These are phyloP conservation scores for Phyllotreta striolata DNA, from an alignment of 2,888 invertebrate genomes.

Conservation along the genomic window DNA sequence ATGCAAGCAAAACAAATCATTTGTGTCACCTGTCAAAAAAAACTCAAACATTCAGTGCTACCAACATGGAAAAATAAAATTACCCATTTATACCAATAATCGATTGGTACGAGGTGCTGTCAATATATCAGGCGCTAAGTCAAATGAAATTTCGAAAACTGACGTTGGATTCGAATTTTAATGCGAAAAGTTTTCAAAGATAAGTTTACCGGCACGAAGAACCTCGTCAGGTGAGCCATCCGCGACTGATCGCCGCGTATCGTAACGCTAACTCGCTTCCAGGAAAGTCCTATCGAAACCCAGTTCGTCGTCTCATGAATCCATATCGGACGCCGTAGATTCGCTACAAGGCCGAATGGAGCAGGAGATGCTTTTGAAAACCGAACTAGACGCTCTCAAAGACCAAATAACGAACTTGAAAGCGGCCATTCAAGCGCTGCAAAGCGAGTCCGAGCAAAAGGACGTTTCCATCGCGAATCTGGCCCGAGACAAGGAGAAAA, in stretches of 20 bases:
- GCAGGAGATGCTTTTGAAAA: constrained; percentile 41
- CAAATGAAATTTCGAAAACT: no score
- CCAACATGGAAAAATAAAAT: constrained; percentile 11
- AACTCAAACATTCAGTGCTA: background rate
- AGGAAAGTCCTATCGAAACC: constrained; percentile 50
- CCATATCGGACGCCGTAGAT: constrained; percentile 28
- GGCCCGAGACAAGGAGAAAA: constrained; percentile 64
- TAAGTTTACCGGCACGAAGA: constrained; percentile 51
- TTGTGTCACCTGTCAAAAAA: background rate
- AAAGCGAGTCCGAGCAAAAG: constrained; percentile 61
- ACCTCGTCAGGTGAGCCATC: constrained; percentile 51
- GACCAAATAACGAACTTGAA: constrained; percentile 62
- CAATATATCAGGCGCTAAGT: constrained; percentile 31
- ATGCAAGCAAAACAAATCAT: no score
- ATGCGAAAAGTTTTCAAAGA: constrained; percentile 51
- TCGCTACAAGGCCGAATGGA: constrained; percentile 33
- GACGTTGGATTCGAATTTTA: constrained; percentile 37
- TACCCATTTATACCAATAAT: background rate
- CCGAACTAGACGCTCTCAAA: constrained; percentile 55
- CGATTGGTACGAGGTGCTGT: constrained; percentile 21
- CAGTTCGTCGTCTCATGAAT: constrained; percentile 39
- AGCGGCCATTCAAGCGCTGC: constrained; percentile 60
- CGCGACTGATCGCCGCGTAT: constrained; percentile 24
- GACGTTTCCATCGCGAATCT: constrained; percentile 63
- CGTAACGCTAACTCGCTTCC: constrained; percentile 31